phyloP scores from a whole-genome alignment of 2,113 vertebrate genomes.

The Xiphias gladius region DNA sequence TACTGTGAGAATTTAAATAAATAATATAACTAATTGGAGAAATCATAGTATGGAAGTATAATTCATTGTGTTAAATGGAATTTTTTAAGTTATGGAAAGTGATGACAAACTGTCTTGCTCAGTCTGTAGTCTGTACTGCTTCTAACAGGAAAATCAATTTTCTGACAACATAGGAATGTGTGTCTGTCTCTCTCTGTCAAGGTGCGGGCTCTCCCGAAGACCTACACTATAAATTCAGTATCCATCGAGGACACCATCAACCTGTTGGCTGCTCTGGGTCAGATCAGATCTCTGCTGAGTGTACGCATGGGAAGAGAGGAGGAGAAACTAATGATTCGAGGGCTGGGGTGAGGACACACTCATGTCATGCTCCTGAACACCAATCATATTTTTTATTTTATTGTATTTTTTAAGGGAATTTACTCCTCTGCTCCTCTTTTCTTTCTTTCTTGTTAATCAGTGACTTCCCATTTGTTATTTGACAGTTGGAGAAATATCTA shows the following conservation, averaged over 20 bases:
- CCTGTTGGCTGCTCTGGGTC: constrained; percentile 93
- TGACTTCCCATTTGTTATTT: background rate
- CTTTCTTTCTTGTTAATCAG: background rate
- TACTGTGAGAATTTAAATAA: too few species aligned
- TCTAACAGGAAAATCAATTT: background rate
- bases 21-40: too few species aligned
- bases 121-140: background rate
- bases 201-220: constrained; percentile 93
- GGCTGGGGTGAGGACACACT: constrained; percentile 88
- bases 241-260: constrained; percentile 97
- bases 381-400: background rate
- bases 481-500: background rate
- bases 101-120: background rate
- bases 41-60: too few species aligned
- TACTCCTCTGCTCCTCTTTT: background rate
- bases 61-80: too few species aligned
- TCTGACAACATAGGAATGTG: background rate
- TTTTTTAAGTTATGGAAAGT: background rate
- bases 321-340: constrained; percentile 98
- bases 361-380: background rate
- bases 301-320: constrained; percentile 97
- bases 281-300: constrained; percentile 95
- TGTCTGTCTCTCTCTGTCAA: constrained; percentile 55
- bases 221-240: constrained; percentile 95
- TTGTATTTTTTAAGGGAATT: too few species aligned